Evolutionary conservation across 2,797 vertebrate genomes (phyloP).

Genomic region (Anas georgica): DNA sequence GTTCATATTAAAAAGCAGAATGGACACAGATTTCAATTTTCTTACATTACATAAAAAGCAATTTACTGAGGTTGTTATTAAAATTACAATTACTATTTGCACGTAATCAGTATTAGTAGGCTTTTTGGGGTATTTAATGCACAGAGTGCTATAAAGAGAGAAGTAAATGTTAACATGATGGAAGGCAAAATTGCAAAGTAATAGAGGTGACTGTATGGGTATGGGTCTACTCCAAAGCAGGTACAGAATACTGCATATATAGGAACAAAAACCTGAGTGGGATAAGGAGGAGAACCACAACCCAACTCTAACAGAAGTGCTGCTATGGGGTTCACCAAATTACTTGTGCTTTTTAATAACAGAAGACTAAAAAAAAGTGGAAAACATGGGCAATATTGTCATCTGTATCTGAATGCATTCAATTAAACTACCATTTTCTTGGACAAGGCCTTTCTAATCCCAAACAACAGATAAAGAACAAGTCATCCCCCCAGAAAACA

Average conservation of each 20-base stretch:
- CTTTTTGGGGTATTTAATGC: slow-evolving; percentile 12
- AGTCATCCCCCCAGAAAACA: not conserved
- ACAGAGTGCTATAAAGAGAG: slow-evolving; percentile 14
- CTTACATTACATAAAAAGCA: slow-evolving; percentile 43
- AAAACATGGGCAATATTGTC: not conserved
- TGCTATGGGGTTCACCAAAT: not conserved
- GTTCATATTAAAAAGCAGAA: slow-evolving; percentile 34
- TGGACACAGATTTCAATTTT: slow-evolving; percentile 31
- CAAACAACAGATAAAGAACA: not conserved
- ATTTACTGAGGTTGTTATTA: slow-evolving; percentile 42
- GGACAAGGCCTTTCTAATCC: not conserved
- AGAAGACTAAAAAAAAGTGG: not conserved
- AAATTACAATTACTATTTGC: slow-evolving; percentile 50
- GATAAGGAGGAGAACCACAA: not conserved
- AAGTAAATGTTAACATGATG: slow-evolving; percentile 36
- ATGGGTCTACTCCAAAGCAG: not conserved
- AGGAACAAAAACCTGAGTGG: not conserved
- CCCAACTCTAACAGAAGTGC: not conserved
- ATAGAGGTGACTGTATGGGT: not conserved
- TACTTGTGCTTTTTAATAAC: not conserved
- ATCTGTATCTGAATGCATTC: not conserved
- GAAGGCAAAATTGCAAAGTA: slow-evolving; percentile 18
- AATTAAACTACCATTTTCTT: not conserved
- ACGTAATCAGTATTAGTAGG: slow-evolving; percentile 41
- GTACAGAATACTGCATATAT: not conserved